Evolutionary conservation across 2,113 vertebrate species (phyloP), one percentile per base, ranked within the genome.

Genomic region (Orientallactaga bullata): DNA sequence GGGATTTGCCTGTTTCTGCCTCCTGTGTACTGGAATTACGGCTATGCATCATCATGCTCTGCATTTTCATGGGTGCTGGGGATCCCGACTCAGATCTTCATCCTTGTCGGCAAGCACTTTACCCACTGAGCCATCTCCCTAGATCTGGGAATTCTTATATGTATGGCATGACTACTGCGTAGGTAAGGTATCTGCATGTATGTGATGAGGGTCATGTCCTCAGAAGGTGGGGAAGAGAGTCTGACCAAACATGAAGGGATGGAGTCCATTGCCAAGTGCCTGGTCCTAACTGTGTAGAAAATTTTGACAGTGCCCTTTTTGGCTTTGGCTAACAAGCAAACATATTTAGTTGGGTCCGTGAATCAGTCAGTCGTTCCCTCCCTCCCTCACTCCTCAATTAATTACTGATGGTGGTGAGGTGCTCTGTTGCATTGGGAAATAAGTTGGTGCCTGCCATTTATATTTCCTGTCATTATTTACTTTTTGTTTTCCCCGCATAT

Each of bases 401-500:
- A 94, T 92, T 93, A 79, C 26, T n/a, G 77, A 37, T 18, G 72
- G 23, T 2, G 23, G 16, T 5, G 39, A 89, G 89, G 61, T 58
- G 51, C 81, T 85, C 47, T 61, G 87, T 61, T n/a, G 28, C 37
- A 7, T 37, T 42, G 77, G 94, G 91, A 93, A 85, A 61, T 93
- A 82, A 79, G 66, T 18, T 51, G 72, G 80, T 20, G 30, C 58
- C 85, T 95, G 94, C 63, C 78, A 65, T 84, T 97, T 96, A 60
- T 74, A 89, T 93, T 95, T 91, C 87, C 77, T 94, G 55, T 90
- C 94, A 68, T 95, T 90, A 84, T 82, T 96, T 65, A 77, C 83
- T 88, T 94, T 95, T 88, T 89, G 86, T 95, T 96, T 96, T 60
- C 60, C 74, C 82, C 95, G 95, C 89, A 84, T 91, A 89, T 89